These are phyloP conservation scores for Myrmecophaga tridactyla DNA, from an alignment of 2,113 vertebrate species.

Conservation along the genomic window DNA sequence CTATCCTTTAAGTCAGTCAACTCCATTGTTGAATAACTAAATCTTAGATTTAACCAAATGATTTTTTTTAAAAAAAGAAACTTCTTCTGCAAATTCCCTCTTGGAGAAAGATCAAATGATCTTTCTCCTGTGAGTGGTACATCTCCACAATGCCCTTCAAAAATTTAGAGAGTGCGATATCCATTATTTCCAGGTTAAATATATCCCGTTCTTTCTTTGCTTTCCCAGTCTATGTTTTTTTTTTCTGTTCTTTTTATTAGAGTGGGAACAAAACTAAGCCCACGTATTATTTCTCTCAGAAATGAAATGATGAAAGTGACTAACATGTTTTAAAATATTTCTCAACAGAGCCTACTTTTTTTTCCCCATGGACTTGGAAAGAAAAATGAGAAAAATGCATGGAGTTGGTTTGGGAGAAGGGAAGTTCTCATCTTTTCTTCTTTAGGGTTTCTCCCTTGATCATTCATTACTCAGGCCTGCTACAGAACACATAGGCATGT, in stretches of 20 bases:
- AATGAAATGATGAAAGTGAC: constrained; percentile 28
- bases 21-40: not conserved
- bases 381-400: not conserved
- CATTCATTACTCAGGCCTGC: not conserved
- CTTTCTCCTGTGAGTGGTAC: not conserved
- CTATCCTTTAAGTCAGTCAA: not conserved
- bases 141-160: not conserved
- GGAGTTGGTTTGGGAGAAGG: no score
- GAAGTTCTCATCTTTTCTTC: not conserved
- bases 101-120: not conserved
- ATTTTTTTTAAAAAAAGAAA: not conserved
- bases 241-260: constrained; percentile 31
- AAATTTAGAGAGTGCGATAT: not conserved
- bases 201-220: not conserved
- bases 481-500: not conserved
- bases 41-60: constrained; percentile 12
- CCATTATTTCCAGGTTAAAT: not conserved
- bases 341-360: not conserved
- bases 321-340: constrained; percentile 22
- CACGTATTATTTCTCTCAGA: not conserved
- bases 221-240: not conserved
- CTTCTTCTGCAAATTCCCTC: not conserved
- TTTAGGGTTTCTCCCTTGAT: not conserved
- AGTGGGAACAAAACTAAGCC: not conserved
- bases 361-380: not conserved